Evolutionary conservation across 2,113 vertebrate genomes (phyloP), one percentile per base, ranked within the genome.

Genomic region (Nothobranchius kuhntae): DNA sequence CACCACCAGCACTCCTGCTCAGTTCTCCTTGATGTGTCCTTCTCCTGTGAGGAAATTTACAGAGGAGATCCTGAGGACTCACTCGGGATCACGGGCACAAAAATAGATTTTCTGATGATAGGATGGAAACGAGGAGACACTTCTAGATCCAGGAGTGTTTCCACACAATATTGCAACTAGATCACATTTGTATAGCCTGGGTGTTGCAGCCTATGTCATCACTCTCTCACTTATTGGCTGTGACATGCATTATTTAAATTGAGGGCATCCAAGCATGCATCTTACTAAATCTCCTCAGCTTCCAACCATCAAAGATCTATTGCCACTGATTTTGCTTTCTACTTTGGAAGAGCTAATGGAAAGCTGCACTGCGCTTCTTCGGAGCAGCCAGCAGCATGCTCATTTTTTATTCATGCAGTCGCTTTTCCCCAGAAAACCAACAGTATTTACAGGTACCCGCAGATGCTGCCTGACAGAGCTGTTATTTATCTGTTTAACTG

Each of bases 11-110:
- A n/a, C 55, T 61, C 53, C 73, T 69, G 73, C 58, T 65, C 53
- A 3, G 13, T 36, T 86, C 77, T 71, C 79, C 79, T 88, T 81
- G 72, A 54, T 2, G 8, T 40, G 66, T 75, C 78, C 67, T 83
- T 80, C 51, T 64, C 57, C 64, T 64, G 65, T 53, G 52, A 48
- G 61, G 13, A 73, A 46, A 7, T 40, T 13, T 45, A 55, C 51
- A 40, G 51, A 46, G 21, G 57, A 48, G 30, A 54, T 17, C 26
- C 24, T 46, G 53, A 55, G 64, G 4, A 26, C 44, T 7, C 8
- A 69, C 48, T 30, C 7, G 42, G 52, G 17, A 54, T 21, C 70
- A 52, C 14, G 61, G 40, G 24, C 57, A n/a, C 24, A 56, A 48
- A 54, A 13, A 24, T 15, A 3, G 26, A 40, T 14, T 72, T 50